Base-by-base conservation (phyloP, 2,113 vertebrate genomes). In the Mustela lutreola region DNA sequence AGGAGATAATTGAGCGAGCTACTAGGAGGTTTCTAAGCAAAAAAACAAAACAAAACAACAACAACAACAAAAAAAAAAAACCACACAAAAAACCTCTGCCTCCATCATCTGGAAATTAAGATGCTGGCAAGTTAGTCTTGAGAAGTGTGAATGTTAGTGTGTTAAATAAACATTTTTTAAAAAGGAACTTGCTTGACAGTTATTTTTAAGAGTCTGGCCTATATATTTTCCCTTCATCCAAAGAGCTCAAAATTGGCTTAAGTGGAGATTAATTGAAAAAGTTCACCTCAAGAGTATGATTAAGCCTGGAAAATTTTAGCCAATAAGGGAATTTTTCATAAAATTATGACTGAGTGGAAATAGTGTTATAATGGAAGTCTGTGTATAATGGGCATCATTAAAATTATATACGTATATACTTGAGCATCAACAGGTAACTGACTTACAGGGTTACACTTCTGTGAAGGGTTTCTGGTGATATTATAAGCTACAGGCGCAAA, bases 241-340 rank as follows among this genome's bases (percentile, higher is more conserved):
- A 97, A 97, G 96, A 95, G 89, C 91, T 96, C 76, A 89, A 93
- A 98, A 98, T 97, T 96, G 96, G 80, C 93, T 94, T 98, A 98
- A 98, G 95, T 98, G 95, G 84, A 73, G 60, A 95, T 97, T 98
- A 98, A 98, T 97, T 98, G 97, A 97, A 98, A 98, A 97, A 97
- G 87, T 97, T 97, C 80, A 96, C 95, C 97, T 97, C 96, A 53
- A 85, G 97, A 96, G 98, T 98, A n/a, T 97, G 93, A 97, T 94
- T 97, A 97, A 96, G 84, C 24, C 71, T 97, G 97, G 98, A 98
- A 98, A 98, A 86, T 96, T 96, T 98, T 97, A 96, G 96, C 98
- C 96, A 96, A 92, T 85, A 56, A 85, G 81, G 93, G 84, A 94
- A 95, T 95, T 97, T 97, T 98, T 97, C 58, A 98, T 96, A 96